Conservation (phyloP, 2,113 vertebrate genomes). For the Xiphias gladius region DNA sequence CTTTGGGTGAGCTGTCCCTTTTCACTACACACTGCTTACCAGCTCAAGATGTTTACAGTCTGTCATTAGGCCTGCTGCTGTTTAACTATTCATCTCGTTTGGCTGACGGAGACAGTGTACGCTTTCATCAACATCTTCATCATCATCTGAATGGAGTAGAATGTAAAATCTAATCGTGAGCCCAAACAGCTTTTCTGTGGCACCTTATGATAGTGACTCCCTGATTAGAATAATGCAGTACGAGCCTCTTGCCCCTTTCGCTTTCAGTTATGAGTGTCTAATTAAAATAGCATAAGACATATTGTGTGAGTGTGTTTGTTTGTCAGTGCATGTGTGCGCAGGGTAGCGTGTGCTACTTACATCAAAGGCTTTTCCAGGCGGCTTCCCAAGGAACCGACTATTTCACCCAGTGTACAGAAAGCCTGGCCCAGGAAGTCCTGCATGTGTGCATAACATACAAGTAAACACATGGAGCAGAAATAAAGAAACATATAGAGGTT, state of each 20-base stretch:
- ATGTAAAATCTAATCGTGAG: slow-evolving; percentile 13
- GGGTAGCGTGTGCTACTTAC: slow-evolving; percentile 83
- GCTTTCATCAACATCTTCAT: slow-evolving; percentile 49
- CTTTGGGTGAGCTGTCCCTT: slow-evolving; percentile 44
- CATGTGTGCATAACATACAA: slow-evolving; percentile 33
- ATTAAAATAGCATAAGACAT: slow-evolving; percentile 23
- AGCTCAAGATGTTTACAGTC: slow-evolving; percentile 54
- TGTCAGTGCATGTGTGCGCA: slow-evolving; percentile 1
- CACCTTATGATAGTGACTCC: neutral
- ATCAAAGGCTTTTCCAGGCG: slow-evolving; percentile 92
- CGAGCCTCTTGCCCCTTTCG: neutral
- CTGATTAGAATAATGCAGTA: slow-evolving; percentile 8
- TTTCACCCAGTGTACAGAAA: slow-evolving; percentile 95
- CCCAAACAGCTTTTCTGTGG: neutral
- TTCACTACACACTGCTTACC: slow-evolving; percentile 51
- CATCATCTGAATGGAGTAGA: neutral
- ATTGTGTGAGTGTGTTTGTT: slow-evolving; percentile 1
- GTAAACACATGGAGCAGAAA: neutral
- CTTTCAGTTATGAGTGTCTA: slow-evolving; percentile 13
- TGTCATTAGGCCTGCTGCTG: slow-evolving; percentile 50
- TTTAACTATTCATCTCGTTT: slow-evolving; percentile 63
- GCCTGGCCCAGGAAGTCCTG: slow-evolving; percentile 98
- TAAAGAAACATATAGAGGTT: neutral
- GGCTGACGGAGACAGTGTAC: slow-evolving; percentile 45
- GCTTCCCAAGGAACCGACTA: slow-evolving; percentile 94